These are phyloP conservation scores for Lordiphosa clarofinis DNA, from an alignment of 1,140 invertebrate genomes.

Conservation along the genomic window DNA sequence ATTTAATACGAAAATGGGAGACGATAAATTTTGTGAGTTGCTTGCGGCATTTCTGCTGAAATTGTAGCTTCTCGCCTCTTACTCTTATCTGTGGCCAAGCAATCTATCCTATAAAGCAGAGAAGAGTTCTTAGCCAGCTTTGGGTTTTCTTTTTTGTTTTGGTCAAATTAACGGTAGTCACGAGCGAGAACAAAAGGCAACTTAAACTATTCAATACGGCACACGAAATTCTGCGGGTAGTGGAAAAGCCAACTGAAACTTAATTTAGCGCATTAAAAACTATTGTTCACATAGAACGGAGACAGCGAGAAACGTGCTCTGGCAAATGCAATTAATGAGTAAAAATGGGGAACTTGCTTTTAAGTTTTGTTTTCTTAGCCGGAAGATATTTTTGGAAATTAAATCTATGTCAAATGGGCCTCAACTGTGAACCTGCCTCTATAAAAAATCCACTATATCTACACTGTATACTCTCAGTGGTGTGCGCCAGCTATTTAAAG, in stretches of 20 bases:
- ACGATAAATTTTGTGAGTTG: slow-evolving; percentile 56
- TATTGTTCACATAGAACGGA: slow-evolving; percentile 44
- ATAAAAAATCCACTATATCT: no score
- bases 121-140: slow-evolving; percentile 46
- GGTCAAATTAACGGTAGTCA: slow-evolving; percentile 73
- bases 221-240: slow-evolving; percentile 8
- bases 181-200: slow-evolving; percentile 54
- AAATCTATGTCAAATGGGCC: no score
- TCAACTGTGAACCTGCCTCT: no score
- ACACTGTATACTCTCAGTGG: no score
- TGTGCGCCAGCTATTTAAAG: no score
- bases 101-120: slow-evolving; percentile 53
- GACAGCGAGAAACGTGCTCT: slow-evolving; percentile 38
- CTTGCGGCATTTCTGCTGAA: slow-evolving; percentile 27
- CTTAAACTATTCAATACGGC: slow-evolving; percentile 62
- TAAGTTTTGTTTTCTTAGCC: slow-evolving; percentile 12
- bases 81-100: slow-evolving; percentile 39
- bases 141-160: slow-evolving; percentile 18
- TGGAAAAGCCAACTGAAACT: slow-evolving; percentile 34
- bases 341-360: slow-evolving; percentile 38
- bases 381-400: slow-evolving; percentile 5
- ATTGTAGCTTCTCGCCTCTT: slow-evolving; percentile 58
- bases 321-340: slow-evolving; percentile 52
- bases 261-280: slow-evolving; percentile 73
- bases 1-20: slow-evolving; percentile 53